These are phyloP conservation scores for Therioaphis trifolii DNA, from an alignment of 2,888 invertebrate species.

Conservation along the genomic window DNA sequence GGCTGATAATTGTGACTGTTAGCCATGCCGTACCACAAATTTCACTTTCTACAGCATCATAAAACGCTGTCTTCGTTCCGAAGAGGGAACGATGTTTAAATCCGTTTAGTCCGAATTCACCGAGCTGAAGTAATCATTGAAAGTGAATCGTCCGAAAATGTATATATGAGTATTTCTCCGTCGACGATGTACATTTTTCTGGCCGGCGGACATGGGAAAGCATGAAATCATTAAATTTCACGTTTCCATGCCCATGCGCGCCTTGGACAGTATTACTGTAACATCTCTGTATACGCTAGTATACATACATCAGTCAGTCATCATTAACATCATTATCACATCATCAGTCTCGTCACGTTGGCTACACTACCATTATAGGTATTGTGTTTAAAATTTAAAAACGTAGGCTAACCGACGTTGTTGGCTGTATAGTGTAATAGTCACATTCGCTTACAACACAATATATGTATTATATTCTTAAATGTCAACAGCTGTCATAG, in stretches of 20 bases:
- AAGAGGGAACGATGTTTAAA: conserved; percentile 22
- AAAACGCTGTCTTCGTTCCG: not conserved
- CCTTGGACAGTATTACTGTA: not conserved
- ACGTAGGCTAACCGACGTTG: too few relatives aligned
- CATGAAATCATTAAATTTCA: conserved; percentile 60
- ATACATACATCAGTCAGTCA: not conserved
- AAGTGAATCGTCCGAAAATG: conserved; percentile 52
- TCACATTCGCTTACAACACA: too few relatives aligned
- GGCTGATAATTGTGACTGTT: conserved; percentile 19
- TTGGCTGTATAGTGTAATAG: not conserved
- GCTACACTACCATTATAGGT: not conserved
- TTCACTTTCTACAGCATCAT: conserved; percentile 48
- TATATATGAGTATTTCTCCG: conserved; percentile 19
- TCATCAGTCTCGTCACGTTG: not conserved
- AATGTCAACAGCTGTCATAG: not conserved
- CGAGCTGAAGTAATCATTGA: conserved; percentile 56
- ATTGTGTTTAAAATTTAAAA: not conserved
- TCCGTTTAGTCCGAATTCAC: conserved; percentile 49
- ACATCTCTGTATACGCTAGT: not conserved
- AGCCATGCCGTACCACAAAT: conserved; percentile 24
- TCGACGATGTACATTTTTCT: conserved; percentile 35
- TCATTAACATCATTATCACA: not conserved
- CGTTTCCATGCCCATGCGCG: conserved; percentile 36
- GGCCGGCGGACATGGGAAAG: conserved; percentile 55
- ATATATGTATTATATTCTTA: not conserved